phyloP scores from a whole-genome alignment of 2,888 invertebrate species.

The Sturmia bella region DNA sequence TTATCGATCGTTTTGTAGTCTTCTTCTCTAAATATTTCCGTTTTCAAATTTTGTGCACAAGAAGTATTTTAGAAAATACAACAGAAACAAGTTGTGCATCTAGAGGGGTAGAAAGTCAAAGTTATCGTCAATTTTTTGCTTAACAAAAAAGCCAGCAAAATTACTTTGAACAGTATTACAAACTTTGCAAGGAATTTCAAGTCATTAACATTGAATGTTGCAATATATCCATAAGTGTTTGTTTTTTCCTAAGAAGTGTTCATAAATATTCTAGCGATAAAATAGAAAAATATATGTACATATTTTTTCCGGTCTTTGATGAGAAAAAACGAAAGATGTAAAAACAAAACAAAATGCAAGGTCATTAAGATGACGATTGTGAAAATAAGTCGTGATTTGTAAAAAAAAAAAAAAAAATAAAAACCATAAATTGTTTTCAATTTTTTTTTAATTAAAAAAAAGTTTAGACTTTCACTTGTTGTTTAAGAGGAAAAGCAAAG shows the following conservation, averaged over 20 bases:
- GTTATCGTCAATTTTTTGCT: too few relatives aligned
- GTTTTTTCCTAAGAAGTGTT: background rate
- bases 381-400: constrained; percentile 29
- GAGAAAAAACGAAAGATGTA: constrained; percentile 3
- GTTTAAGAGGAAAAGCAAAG: constrained; percentile 22
- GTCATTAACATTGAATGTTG: constrained; percentile 3
- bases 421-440: background rate
- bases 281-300: constrained; percentile 28
- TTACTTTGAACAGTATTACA: too few relatives aligned
- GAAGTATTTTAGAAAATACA: too few relatives aligned
- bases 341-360: constrained; percentile 43
- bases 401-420: constrained; percentile 14
- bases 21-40: too few relatives aligned
- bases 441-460: constrained; percentile 25
- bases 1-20: too few relatives aligned
- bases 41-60: too few relatives aligned
- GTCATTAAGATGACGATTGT: constrained; percentile 53
- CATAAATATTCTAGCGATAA: constrained; percentile 42
- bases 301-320: constrained; percentile 42
- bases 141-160: too few relatives aligned
- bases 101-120: too few relatives aligned
- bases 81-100: too few relatives aligned
- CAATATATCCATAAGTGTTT: background rate
- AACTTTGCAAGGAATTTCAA: background rate
- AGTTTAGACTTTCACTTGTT: constrained; percentile 54